These are phyloP conservation scores for Alcedo atthis DNA, from an alignment of 2,797 vertebrate species.

Conservation along the genomic window DNA sequence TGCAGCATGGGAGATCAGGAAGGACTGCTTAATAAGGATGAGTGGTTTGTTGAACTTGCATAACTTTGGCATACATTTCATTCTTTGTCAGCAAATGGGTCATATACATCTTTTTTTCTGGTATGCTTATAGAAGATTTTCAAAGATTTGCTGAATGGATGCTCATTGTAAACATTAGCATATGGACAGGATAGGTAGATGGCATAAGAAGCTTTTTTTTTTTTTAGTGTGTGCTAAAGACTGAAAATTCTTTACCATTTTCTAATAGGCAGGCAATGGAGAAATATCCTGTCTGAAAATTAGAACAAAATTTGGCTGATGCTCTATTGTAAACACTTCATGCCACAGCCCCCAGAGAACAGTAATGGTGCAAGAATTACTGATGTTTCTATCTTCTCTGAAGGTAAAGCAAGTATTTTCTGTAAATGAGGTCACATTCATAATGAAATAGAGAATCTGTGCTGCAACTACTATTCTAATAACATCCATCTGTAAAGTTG, in stretches of 20 bases:
- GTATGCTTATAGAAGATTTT: background rate
- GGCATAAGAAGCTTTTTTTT: no score
- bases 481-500: conserved; percentile 18
- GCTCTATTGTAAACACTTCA: background rate
- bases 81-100: background rate
- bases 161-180: background rate
- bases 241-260: background rate
- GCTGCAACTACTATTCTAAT: background rate
- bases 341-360: background rate
- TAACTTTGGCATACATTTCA: background rate
- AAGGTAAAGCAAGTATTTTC: background rate
- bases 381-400: background rate
- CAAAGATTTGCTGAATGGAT: background rate
- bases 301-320: background rate
- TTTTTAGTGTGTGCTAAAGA: background rate
- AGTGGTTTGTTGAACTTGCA: background rate
- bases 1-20: background rate
- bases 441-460: background rate
- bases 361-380: background rate
- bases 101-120: background rate
- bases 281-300: background rate
- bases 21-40: background rate
- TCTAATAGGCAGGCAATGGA: background rate
- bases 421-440: background rate
- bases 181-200: background rate